A percentile compares a stretch with the other conserved stretches of the same genome.
These are phyloP conservation scores for Cryptocheilus praepositus DNA, from an alignment of 2,888 invertebrate genomes.

Conservation along the genomic window DNA sequence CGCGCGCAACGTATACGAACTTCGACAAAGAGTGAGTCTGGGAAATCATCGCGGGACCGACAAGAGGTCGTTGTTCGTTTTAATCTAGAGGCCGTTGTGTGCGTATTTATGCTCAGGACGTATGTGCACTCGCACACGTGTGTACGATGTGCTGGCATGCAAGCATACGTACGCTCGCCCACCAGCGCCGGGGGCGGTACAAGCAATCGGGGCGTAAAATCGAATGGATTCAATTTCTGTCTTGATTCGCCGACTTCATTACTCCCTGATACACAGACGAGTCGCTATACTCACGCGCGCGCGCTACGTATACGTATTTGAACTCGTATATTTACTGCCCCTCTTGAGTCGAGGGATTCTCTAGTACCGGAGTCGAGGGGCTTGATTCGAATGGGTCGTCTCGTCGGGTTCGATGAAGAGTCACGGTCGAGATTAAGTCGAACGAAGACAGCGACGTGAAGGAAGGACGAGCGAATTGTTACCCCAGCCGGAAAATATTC, in stretches of 20 bases:
- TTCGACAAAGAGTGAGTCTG: no score
- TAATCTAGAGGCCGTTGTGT: no score
- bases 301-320: constrained; percentile 23
- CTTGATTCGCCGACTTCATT: constrained; percentile 66
- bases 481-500: no score
- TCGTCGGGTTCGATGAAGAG: constrained; percentile 39
- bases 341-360: constrained; percentile 33
- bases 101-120: no score
- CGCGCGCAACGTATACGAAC: no score
- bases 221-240: constrained; percentile 68
- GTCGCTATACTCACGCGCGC: constrained; percentile 21
- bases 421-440: constrained; percentile 44
- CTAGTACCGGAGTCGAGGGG: constrained; percentile 31
- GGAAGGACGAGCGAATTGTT: constrained; percentile 8
- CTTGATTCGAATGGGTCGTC: constrained; percentile 25
- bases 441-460: constrained; percentile 24
- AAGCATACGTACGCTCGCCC: no score
- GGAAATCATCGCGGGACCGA: no score
- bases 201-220: constrained; percentile 65
- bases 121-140: no score
- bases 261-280: constrained; percentile 37
- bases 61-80: no score
- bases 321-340: constrained; percentile 39
- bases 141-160: no score
- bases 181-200: constrained; percentile 6